Percentiles rank a stretch among this genome's conserved stretches.
phyloP scores from a whole-genome alignment of 92 coral and sea anemone species.

The Umimayanthus kanabou region DNA sequence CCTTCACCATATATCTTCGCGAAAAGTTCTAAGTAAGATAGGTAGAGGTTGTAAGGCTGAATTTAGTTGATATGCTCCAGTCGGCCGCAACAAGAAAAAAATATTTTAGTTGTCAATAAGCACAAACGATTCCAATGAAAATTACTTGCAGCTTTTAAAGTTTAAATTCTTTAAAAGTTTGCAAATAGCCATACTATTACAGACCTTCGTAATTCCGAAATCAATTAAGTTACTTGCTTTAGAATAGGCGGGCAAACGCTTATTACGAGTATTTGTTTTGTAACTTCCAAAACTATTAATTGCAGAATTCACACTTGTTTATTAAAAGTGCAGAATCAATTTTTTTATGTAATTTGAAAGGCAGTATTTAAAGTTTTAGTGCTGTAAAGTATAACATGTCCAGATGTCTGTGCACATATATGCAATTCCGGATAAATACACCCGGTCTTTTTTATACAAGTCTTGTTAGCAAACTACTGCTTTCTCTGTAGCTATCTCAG shows the following conservation, averaged over 20 bases:
- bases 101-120: neutral
- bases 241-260: neutral
- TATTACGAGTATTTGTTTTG: neutral
- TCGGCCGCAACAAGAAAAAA: neutral
- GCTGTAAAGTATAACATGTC: neutral
- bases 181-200: neutral
- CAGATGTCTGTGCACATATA: neutral
- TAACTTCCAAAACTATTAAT: too few species aligned
- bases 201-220: neutral
- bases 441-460: too few species aligned
- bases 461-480: neutral
- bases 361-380: too few species aligned
- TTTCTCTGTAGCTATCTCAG: neutral
- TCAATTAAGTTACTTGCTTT: neutral
- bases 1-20: neutral
- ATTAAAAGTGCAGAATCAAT: neutral
- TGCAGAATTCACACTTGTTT: neutral
- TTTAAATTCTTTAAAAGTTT: too few species aligned
- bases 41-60: neutral
- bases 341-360: neutral
- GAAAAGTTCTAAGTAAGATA: neutral
- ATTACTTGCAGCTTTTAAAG: too few species aligned
- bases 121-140: neutral
- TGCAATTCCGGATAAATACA: neutral
- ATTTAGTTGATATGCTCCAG: neutral